Evolutionary conservation across 2,888 invertebrate genomes (phyloP), one percentile per base, ranked within the genome.

Genomic region (Opisthograptis luteolata): DNA sequence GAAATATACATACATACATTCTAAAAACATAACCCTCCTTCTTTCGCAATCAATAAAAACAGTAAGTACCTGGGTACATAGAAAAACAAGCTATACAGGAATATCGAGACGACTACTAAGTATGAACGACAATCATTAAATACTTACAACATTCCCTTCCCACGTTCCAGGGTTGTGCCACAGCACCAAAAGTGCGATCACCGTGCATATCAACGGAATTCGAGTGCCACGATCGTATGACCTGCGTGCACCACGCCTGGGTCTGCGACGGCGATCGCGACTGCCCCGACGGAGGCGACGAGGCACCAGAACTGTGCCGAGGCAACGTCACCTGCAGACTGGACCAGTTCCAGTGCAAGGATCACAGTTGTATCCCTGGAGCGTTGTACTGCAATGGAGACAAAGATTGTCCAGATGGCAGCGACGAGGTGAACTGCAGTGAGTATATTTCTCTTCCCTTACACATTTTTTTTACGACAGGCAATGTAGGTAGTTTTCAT

Each of bases 331-430:
- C 95, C 15, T 98, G 98, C 84, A 91, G 96, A 32, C 90, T 94
- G 0, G 97, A 97, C 87, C 96, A 97, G 83, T 98, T 96, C 81
- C 95, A 96, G 72, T 98, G 98, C 79, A 93, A 92, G 36, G 95
- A 96, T 86, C 93, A 93, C 54, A 93, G 93, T 58, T 97, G 97
- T 71, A 96, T 97, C 55, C 92, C 95, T 32, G 96, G 96, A 1
- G 94, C 95, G 60, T 86, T 96, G 58, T 94, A 94, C 65, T 98
- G 98, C 81, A 95, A 96, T 58, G 96, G 97, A 0, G 92, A 93
- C 36, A 81, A 92, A 13, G 97, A 98, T 66, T 98, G 98, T 70
- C 82, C 92, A 0, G 97, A 98, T 83, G 94, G 94, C 60, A 96
- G 96, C 68, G 98, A 98, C 79, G 98, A 98, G 84, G 84, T 92